Evolutionary conservation across 1,140 invertebrate species (phyloP).

Genomic region (Anastatus disparis): DNA sequence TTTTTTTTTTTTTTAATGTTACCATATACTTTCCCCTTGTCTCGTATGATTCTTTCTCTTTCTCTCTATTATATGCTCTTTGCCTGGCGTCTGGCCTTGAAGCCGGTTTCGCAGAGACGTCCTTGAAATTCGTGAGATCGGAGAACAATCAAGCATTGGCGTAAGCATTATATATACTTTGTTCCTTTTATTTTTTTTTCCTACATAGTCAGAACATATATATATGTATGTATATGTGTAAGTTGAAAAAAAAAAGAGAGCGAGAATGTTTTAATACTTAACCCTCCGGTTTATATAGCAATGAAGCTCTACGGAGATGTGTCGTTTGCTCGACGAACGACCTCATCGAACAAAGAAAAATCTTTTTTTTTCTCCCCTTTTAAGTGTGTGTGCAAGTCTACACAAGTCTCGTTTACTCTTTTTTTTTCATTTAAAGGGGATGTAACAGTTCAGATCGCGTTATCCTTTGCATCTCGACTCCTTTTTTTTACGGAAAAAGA

Average conservation of each 20-base stretch:
- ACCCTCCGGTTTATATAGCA: not conserved
- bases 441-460: not conserved
- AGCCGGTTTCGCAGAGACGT: conserved; percentile 62
- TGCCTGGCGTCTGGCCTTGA: conserved; percentile 51
- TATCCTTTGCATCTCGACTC: not conserved
- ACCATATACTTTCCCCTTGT: conserved; percentile 1
- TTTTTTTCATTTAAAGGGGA: conserved; percentile 21
- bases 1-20: no score
- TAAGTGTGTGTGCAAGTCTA: no score
- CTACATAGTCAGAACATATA: no score
- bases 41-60: conserved; percentile 30
- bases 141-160: conserved; percentile 57
- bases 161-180: conserved; percentile 19
- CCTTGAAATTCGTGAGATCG: conserved; percentile 66
- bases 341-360: conserved; percentile 19
- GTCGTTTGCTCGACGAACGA: conserved; percentile 18
- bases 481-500: not conserved
- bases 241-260: not conserved
- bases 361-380: no score
- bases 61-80: conserved; percentile 34
- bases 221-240: no score
- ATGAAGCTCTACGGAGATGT: not conserved
- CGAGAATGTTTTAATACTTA: no score
- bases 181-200: not conserved
- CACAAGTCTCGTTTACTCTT: no score